phyloP scores from a whole-genome alignment of 2,113 vertebrate species.

The Protobothrops mucrosquamatus region DNA sequence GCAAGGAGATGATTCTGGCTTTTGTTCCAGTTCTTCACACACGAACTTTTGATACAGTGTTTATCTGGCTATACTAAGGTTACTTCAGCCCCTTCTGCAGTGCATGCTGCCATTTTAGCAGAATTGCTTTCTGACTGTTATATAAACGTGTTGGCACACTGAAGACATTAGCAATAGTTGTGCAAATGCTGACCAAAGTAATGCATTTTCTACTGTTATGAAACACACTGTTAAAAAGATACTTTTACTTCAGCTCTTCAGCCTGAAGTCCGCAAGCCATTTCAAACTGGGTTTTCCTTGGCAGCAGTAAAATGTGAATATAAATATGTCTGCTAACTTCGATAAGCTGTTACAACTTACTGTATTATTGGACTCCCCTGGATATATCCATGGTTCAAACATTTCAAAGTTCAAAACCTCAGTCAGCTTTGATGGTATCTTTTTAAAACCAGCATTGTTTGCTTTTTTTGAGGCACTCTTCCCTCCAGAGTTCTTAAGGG shows the following conservation, averaged over 20 bases:
- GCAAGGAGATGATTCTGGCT: slow-evolving; percentile 10
- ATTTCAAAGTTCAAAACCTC: neutral
- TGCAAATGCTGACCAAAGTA: neutral
- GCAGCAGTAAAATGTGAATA: neutral
- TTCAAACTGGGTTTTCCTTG: neutral
- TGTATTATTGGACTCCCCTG: neutral
- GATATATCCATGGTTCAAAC: neutral
- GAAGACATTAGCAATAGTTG: neutral
- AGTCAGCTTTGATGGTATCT: neutral
- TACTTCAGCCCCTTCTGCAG: neutral
- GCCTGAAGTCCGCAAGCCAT: neutral
- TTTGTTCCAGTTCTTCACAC: neutral
- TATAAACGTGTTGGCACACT: slow-evolving; percentile 11
- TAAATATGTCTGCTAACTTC: neutral
- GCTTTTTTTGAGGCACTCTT: neutral
- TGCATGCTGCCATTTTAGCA: slow-evolving; percentile 5
- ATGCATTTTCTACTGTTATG: neutral
- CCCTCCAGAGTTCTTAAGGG: neutral
- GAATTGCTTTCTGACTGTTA: slow-evolving; percentile 16
- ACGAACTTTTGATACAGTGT: slow-evolving; percentile 1
- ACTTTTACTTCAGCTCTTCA: neutral
- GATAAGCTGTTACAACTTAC: neutral
- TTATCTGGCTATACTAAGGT: slow-evolving; percentile 10
- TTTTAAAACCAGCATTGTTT: neutral
- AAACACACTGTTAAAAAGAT: slow-evolving; percentile 3